These are phyloP conservation scores for Pagrus major DNA, from an alignment of 2,113 vertebrate species.

Conservation along the genomic window DNA sequence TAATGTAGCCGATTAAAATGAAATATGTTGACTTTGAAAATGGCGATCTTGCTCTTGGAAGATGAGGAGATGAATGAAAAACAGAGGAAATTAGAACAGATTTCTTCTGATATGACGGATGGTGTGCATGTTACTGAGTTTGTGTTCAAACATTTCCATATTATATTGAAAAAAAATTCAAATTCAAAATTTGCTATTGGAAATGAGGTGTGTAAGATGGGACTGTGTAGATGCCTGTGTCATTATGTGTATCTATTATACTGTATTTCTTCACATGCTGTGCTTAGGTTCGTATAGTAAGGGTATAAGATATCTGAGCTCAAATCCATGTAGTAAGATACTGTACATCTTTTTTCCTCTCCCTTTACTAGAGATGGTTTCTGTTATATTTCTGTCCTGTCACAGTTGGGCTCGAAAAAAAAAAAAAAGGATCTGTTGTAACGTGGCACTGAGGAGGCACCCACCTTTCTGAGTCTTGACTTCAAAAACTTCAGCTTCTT, in stretches of 20 bases:
- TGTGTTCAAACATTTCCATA: background rate
- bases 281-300: background rate
- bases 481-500: conserved; percentile 94
- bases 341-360: background rate
- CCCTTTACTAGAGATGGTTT: no score
- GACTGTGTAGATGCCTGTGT: background rate
- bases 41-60: background rate
- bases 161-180: background rate
- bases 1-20: no score
- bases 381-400: background rate
- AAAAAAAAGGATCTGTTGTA: background rate
- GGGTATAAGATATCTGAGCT: background rate
- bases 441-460: conserved; percentile 38
- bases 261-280: background rate
- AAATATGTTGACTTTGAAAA: conserved; percentile 5
- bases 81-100: background rate
- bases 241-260: background rate
- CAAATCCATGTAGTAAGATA: background rate
- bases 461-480: conserved; percentile 98
- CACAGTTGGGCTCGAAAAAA: background rate
- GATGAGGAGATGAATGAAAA: conserved; percentile 22
- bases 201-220: background rate
- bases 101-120: background rate
- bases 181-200: no score
- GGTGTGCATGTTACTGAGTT: background rate